Percentiles rank a stretch among this genome's conserved stretches.
Evolutionary conservation across 2,797 vertebrate species (phyloP).

Genomic region (Thaleichthys pacificus): DNA sequence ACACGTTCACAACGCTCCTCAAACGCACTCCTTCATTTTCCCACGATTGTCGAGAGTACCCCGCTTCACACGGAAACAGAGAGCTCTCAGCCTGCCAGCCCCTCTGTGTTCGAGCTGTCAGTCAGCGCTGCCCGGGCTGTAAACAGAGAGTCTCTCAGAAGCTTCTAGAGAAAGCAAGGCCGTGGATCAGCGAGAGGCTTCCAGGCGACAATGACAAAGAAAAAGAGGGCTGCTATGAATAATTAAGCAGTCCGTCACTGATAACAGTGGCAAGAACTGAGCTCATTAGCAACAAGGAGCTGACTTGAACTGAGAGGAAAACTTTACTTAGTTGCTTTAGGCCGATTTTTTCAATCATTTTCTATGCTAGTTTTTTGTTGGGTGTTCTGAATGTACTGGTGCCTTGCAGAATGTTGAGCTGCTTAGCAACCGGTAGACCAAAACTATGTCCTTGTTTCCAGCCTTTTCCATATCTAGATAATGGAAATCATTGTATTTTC

Average conservation of each 20-base stretch:
- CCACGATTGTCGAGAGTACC: background rate
- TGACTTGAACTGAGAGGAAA: constrained; percentile 47
- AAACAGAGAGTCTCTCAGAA: constrained; percentile 34
- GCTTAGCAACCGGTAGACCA: background rate
- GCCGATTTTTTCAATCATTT: too few relatives aligned
- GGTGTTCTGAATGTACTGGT: too few relatives aligned
- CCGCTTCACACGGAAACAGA: background rate
- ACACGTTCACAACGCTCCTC: background rate
- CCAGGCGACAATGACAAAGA: constrained; percentile 43
- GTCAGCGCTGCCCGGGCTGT: constrained; percentile 34
- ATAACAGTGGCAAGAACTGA: constrained; percentile 50
- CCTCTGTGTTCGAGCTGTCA: constrained; percentile 24
- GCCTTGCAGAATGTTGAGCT: background rate
- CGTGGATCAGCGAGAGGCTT: constrained; percentile 12
- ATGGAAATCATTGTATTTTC: too few relatives aligned
- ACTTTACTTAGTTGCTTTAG: background rate
- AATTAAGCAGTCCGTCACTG: constrained; percentile 56
- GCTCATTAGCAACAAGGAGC: constrained; percentile 57
- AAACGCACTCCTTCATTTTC: background rate
- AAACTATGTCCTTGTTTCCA: too few relatives aligned
- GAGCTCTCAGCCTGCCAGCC: background rate
- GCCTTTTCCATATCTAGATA: too few relatives aligned
- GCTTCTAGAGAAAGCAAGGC: background rate
- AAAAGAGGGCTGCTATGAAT: constrained; percentile 53
- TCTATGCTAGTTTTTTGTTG: too few relatives aligned